phyloP scores from a whole-genome alignment of 1,140 invertebrate species.

The Pemphigus obesinymphae region DNA sequence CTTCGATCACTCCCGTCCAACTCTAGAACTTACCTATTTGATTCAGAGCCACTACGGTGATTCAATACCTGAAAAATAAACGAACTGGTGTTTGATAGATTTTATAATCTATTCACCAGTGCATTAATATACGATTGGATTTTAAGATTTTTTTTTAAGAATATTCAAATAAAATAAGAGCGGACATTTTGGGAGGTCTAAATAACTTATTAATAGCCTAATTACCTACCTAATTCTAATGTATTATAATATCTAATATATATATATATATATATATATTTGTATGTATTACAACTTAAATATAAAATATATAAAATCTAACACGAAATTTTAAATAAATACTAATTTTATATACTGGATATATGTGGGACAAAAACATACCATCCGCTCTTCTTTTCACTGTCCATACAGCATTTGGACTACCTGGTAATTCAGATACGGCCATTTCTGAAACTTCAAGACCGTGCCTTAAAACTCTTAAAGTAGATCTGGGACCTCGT shows the following conservation, averaged over 20 bases:
- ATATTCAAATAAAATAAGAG: constrained; percentile 28
- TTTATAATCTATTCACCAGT: constrained; percentile 48
- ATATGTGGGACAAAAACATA: constrained; percentile 49
- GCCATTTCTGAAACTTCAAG: constrained; percentile 99
- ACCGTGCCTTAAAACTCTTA: constrained; percentile 92
- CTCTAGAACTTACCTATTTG: constrained; percentile 35
- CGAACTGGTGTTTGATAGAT: constrained; percentile 65
- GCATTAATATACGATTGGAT: constrained; percentile 37
- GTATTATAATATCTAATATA: neutral
- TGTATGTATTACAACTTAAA: neutral
- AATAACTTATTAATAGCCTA: neutral
- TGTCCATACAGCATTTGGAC: constrained; percentile 99
- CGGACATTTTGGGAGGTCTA: constrained; percentile 32
- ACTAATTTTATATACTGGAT: neutral
- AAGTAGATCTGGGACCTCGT: constrained; percentile 84
- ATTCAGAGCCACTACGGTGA: constrained; percentile 30
- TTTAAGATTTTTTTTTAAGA: constrained; percentile 8
- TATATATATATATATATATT: neutral
- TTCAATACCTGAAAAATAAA: constrained; percentile 55
- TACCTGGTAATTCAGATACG: constrained; percentile 96
- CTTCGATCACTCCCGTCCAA: constrained; percentile 38
- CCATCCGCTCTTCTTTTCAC: constrained; percentile 93
- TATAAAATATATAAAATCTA: neutral
- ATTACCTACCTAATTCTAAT: neutral
- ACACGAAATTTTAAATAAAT: neutral